Evolutionary conservation across 2,113 vertebrate species (phyloP), one percentile per base, ranked within the genome.

Genomic region (Takifugu bimaculatus): DNA sequence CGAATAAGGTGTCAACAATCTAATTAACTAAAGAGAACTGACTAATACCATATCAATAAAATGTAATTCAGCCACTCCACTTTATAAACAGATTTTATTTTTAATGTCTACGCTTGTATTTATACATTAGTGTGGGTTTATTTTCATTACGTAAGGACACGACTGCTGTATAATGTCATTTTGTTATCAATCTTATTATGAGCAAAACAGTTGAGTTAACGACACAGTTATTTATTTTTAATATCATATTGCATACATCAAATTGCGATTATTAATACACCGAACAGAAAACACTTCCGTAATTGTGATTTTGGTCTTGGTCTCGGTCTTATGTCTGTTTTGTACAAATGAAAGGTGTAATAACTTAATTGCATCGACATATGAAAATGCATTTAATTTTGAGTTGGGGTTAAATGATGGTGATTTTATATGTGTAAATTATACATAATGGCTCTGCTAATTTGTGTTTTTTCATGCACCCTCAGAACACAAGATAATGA

Each of bases 401-500:
- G 20, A 20, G 20, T 20, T 20, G 20, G 1, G 11, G 35, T 39
- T 39, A 35, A 35, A 7, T 39, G 7, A 39, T 39, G 35, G 35
- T 5, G 6, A 5, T 6, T 29, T 4, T 43, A 56, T 50, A 14
- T 43, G 4, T 5, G 15, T 32, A 12, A 26, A 4, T 13, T 53
- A 26, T 39, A 4, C 9, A 4, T 13, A 10, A 48, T 48, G 15
- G 13, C 27, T 32, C 4, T 13, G 11, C 13, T 52, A 27, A 3
- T 54, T 57, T 54, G 2, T 15, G 0, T 9, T 45, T 35, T 50
- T 50, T 69, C 13, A 50, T 48, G 4, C 5, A 12, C 4, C 4
- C 50, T 52, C 81, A 99, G 97, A 99, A 85, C 97, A 98, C 88
- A 99, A 99, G 77, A 88, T 99, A 63, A 81, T 95, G 84, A 93